Evolutionary conservation across 1,140 invertebrate species (phyloP).

Genomic region (Lamellibrachia luymesi): DNA sequence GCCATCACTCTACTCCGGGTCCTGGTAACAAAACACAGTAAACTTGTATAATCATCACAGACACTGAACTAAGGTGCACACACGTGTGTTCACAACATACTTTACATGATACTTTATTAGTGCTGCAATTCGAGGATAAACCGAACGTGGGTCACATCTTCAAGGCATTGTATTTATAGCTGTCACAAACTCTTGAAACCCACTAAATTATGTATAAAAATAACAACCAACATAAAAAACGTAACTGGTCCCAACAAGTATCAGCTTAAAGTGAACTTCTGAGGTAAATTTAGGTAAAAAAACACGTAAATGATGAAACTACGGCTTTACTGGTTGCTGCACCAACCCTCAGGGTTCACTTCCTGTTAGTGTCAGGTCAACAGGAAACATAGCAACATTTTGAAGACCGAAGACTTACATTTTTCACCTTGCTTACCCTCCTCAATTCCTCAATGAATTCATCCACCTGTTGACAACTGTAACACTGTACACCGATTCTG

Average conservation of each 20-base stretch:
- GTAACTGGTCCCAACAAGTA: neutral
- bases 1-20: slow-evolving; percentile 50
- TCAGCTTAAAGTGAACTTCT: neutral
- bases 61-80: too few species aligned
- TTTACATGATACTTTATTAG: too few species aligned
- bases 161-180: neutral
- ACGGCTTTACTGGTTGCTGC: neutral
- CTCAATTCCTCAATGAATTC: neutral
- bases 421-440: neutral
- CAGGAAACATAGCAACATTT: neutral
- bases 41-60: slow-evolving; percentile 16
- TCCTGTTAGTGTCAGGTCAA: neutral
- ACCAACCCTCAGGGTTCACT: neutral
- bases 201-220: neutral
- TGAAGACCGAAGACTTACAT: neutral
- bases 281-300: neutral
- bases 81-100: too few species aligned
- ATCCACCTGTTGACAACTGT: too few species aligned
- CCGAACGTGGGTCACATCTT: neutral
- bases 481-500: too few species aligned
- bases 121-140: neutral
- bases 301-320: neutral
- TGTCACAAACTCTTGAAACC: neutral
- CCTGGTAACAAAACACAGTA: slow-evolving; percentile 37
- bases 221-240: neutral